Conservation (phyloP, 2,113 vertebrate genomes). For the Corynorhinus townsendii region DNA sequence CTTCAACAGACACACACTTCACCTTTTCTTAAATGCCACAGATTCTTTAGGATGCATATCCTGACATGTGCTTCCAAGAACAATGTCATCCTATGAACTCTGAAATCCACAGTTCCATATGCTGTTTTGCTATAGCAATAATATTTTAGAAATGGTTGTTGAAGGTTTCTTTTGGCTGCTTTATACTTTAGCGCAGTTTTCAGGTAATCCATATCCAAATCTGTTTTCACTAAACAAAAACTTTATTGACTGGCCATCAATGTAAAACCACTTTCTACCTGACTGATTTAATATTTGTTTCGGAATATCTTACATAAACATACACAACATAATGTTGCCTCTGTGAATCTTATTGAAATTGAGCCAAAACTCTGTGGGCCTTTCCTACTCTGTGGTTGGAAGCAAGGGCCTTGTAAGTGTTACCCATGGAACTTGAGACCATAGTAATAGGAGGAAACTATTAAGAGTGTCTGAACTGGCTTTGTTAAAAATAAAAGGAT, state of each 20-base stretch:
- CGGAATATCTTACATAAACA: not conserved
- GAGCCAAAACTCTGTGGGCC: not conserved
- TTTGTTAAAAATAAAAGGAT: conserved; percentile 11
- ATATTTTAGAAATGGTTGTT: not conserved
- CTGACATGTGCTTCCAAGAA: not conserved
- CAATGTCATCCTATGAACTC: not conserved
- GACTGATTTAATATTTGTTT: not conserved
- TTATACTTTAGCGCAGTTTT: not conserved
- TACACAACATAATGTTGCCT: not conserved
- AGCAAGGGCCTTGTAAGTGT: not conserved
- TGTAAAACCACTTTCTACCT: not conserved
- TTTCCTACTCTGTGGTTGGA: not conserved
- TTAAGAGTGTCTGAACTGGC: not conserved
- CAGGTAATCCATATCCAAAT: not conserved
- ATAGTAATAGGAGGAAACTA: not conserved
- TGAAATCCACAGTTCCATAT: not conserved
- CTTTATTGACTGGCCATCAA: not conserved
- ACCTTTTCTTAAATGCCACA: conserved; percentile 55
- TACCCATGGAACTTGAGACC: not conserved
- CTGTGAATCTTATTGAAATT: not conserved
- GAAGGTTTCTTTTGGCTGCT: not conserved
- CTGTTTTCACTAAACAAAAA: not conserved
- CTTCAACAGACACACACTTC: conserved; percentile 59
- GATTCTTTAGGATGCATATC: conserved; percentile 3
- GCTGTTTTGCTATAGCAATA: not conserved